Evolutionary conservation across 2,113 vertebrate species (phyloP), one percentile per base, ranked within the genome.

Genomic region (Ursus arctos): DNA sequence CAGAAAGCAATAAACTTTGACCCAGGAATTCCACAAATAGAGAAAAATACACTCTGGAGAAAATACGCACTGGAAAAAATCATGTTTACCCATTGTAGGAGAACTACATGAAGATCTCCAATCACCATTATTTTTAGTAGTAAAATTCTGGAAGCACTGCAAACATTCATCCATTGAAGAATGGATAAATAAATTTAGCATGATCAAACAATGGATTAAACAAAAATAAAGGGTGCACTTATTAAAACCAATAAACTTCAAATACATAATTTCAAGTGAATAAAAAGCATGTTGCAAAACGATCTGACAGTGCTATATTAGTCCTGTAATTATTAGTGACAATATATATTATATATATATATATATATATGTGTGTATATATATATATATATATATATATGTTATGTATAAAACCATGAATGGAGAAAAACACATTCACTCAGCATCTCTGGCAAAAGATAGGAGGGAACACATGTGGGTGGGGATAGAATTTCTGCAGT

Each of bases 171-270:
- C 4, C 16, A 55, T 12, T 51, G 24, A 65, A 53, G 16, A 61
- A 65, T 65, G 43, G 28, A 55, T 61, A 79, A 77, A 57, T 71
- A 79, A 14, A 69, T 91, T 91, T 71, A 63, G 2, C 31, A 47
- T 36, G 7, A 55, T 16, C 57, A 18, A 67, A 47, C 26, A 71
- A 31, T 72, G 49, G 15, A 74, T 55, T 89, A 57, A 93, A 36
- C 16, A 57, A 77, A 82, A 95, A 22, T 49, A 55, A 81, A 86
- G 36, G 18, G 1, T n/a, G 24, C 2, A 79, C 28, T 21, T 49
- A 93, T 88, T 14, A 88, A 94, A 95, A 87, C 86, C 4, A 91
- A 21, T 57, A 85, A 88, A 36, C 15, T 67, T 59, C 28, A 86
- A 90, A 33, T 59, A 59, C 4, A 61, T 53, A 53, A 72, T 79